Evolutionary conservation across 2,113 vertebrate genomes (phyloP).

Genomic region (Sturnus vulgaris): DNA sequence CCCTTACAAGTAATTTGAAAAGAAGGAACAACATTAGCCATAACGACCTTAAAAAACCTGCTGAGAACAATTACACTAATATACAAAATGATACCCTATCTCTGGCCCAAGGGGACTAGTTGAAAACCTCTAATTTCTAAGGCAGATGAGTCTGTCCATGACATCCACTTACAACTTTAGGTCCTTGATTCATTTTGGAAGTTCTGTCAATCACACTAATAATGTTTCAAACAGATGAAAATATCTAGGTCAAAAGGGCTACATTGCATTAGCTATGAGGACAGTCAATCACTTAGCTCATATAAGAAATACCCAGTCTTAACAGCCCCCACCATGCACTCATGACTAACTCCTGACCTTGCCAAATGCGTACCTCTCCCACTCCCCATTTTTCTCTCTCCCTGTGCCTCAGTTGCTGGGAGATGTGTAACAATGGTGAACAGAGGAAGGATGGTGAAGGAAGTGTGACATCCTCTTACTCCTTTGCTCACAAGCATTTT

Average conservation of each 20-base stretch:
- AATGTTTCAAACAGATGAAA: not conserved
- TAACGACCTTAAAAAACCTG: not conserved
- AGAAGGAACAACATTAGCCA: not conserved
- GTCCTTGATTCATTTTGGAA: not conserved
- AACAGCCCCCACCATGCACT: not conserved
- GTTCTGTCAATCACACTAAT: not conserved
- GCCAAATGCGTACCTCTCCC: fast-evolving
- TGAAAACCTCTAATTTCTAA: not conserved
- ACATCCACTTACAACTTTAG: not conserved
- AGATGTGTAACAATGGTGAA: not conserved
- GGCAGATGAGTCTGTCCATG: not conserved
- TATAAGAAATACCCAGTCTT: not conserved
- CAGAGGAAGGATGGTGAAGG: not conserved
- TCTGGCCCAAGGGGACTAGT: not conserved
- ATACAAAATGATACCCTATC: not conserved
- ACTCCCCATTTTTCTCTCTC: not conserved
- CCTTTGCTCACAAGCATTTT: not conserved
- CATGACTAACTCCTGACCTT: not conserved
- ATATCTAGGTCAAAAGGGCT: not conserved
- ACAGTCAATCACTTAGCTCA: not conserved
- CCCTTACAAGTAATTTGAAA: not conserved
- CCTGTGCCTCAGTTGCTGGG: not conserved
- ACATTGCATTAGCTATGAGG: not conserved
- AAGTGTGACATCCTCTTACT: not conserved
- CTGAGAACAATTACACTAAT: not conserved